These are phyloP conservation scores for Hypsibius dujardini DNA, from an alignment of 1,140 invertebrate species.

Conservation along the genomic window DNA sequence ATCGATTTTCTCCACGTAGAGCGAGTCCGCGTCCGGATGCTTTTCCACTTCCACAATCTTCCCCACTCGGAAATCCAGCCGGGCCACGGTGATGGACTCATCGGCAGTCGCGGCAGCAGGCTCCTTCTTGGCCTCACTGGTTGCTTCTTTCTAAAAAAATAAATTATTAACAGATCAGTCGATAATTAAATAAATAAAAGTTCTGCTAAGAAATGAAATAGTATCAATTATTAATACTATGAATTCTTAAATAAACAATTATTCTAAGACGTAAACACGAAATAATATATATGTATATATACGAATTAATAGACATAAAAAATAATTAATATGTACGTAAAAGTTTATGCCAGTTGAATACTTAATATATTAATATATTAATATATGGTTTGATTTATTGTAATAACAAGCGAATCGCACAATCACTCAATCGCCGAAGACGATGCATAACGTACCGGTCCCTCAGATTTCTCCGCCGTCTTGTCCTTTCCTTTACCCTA, in stretches of 20 bases:
- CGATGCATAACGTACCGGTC: too few relatives aligned
- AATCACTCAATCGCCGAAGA: too few relatives aligned
- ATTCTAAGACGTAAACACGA: background rate
- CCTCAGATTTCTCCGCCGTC: too few relatives aligned
- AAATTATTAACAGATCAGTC: background rate
- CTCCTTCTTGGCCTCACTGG: background rate
- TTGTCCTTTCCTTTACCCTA: too few relatives aligned
- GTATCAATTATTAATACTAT: too few relatives aligned
- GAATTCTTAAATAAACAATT: background rate
- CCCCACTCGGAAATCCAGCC: slow-evolving; percentile 65
- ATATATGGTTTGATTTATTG: too few relatives aligned
- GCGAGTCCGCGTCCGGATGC: slow-evolving; percentile 72
- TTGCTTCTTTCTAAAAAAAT: background rate
- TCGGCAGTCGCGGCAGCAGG: background rate
- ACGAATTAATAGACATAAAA: too few relatives aligned
- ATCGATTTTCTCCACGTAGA: slow-evolving; percentile 79
- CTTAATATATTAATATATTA: too few relatives aligned
- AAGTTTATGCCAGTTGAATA: too few relatives aligned
- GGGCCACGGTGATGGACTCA: slow-evolving; percentile 45
- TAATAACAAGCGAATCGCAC: too few relatives aligned
- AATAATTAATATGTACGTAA: too few relatives aligned
- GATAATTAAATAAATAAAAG: background rate
- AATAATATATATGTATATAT: too few relatives aligned
- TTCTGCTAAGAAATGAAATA: background rate
- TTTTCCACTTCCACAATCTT: slow-evolving; percentile 58